Percentiles rank a stretch among this genome's conserved stretches.
These are phyloP conservation scores for Palythoa caribaeorum DNA, from an alignment of 92 coral and sea anemone species.

Conservation along the genomic window DNA sequence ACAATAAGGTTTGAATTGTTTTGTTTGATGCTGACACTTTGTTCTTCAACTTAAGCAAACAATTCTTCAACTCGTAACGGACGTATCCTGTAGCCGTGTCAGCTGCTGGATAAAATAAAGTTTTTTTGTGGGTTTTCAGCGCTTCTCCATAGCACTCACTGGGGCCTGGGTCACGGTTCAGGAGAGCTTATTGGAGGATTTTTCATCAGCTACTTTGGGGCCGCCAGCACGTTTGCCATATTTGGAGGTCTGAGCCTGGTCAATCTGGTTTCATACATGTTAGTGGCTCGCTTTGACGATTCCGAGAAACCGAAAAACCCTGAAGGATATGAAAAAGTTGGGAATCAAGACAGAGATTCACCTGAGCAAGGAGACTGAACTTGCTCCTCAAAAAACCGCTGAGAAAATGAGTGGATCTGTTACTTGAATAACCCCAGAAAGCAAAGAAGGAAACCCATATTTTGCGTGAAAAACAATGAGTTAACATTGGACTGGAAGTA, in stretches of 20 bases:
- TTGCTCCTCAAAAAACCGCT: background rate
- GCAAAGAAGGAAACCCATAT: too few relatives aligned
- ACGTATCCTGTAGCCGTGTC: background rate
- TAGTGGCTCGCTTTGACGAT: conserved; percentile 66
- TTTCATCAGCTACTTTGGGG: conserved; percentile 85
- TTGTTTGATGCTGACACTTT: too few relatives aligned
- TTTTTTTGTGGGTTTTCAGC: conserved; percentile 52
- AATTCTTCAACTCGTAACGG: too few relatives aligned
- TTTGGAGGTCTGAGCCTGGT: conserved; percentile 80
- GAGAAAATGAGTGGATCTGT: background rate
- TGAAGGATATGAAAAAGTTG: conserved; percentile 54
- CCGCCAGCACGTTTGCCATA: conserved; percentile 77
- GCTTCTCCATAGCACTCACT: conserved; percentile 85
- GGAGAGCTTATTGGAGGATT: conserved; percentile 93
- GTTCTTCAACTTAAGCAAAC: too few relatives aligned
- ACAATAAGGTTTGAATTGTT: too few relatives aligned
- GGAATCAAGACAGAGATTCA: background rate
- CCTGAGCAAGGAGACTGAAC: conserved; percentile 13
- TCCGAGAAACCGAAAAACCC: conserved; percentile 28
- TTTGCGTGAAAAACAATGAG: too few relatives aligned
- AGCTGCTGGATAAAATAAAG: background rate
- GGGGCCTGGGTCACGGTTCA: conserved; percentile 96
- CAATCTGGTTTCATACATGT: conserved; percentile 66
- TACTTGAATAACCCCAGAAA: too few relatives aligned
- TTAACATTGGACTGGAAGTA: too few relatives aligned